phyloP scores from a whole-genome alignment of 2,113 vertebrate genomes.

The Psephotus haematonotus region DNA sequence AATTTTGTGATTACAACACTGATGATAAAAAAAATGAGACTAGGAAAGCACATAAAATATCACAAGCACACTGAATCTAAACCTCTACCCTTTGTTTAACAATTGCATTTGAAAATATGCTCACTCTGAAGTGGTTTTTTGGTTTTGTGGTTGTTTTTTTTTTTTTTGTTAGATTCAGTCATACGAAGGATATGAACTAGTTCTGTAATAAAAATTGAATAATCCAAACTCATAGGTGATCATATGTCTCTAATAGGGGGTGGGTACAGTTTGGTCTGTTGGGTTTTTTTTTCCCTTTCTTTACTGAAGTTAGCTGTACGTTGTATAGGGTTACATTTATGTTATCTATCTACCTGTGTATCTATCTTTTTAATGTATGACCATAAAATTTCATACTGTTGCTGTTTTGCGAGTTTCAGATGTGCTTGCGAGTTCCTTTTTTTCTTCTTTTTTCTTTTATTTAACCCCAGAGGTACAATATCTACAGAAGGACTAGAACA shows the following conservation, averaged over 20 bases:
- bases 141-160: too few species aligned
- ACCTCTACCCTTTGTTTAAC: neutral
- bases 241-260: accelerated
- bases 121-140: neutral
- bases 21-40: neutral
- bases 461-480: neutral
- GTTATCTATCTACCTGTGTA: neutral
- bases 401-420: neutral
- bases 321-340: neutral
- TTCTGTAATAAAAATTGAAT: neutral
- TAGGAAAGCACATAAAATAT: neutral
- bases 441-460: too few species aligned
- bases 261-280: neutral
- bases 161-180: neutral
- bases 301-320: neutral
- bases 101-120: neutral
- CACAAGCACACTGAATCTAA: neutral
- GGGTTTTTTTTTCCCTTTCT: neutral
- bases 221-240: neutral
- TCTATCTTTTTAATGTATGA: neutral
- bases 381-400: neutral
- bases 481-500: neutral
- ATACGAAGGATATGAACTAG: neutral
- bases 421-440: accelerated
- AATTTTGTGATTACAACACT: neutral